Evolutionary conservation across 2,797 vertebrate genomes (phyloP).

Genomic region (Salmo trutta): DNA sequence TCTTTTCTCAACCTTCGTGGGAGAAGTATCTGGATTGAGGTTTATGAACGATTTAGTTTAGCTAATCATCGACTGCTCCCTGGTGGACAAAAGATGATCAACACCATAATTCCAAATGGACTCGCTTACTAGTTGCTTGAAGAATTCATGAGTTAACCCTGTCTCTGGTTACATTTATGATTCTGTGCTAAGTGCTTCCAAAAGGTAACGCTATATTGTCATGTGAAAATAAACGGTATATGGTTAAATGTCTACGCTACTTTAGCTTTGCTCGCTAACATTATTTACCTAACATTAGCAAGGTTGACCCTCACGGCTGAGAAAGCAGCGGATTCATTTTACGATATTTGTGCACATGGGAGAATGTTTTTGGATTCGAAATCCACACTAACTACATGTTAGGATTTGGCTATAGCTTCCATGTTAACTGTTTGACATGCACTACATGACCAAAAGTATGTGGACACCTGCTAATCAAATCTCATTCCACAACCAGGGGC

Average conservation of each 20-base stretch:
- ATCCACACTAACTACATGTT: not conserved
- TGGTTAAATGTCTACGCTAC: not conserved
- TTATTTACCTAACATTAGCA: too few species aligned
- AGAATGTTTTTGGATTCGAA: not conserved
- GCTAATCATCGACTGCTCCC: constrained; percentile 8
- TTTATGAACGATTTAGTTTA: not conserved
- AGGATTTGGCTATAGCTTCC: not conserved
- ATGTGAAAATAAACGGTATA: not conserved
- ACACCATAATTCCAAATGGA: constrained; percentile 2
- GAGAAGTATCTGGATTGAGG: not conserved
- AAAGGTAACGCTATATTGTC: too few species aligned
- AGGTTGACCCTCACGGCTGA: not conserved
- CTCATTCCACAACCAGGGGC: too few species aligned
- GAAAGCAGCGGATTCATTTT: not conserved
- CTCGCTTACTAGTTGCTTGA: too few species aligned
- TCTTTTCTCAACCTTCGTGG: too few species aligned
- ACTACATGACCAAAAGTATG: too few species aligned
- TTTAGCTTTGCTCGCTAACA: too few species aligned
- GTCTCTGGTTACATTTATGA: too few species aligned
- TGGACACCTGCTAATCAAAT: too few species aligned
- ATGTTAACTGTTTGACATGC: not conserved
- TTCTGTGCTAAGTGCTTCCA: not conserved
- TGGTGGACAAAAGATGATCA: constrained; percentile 7
- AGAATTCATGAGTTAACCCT: not conserved
- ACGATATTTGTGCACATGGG: not conserved